Percentiles rank a stretch among this genome's conserved stretches.
phyloP scores from a whole-genome alignment of 2,113 vertebrate genomes.

The Setophaga coronata region DNA sequence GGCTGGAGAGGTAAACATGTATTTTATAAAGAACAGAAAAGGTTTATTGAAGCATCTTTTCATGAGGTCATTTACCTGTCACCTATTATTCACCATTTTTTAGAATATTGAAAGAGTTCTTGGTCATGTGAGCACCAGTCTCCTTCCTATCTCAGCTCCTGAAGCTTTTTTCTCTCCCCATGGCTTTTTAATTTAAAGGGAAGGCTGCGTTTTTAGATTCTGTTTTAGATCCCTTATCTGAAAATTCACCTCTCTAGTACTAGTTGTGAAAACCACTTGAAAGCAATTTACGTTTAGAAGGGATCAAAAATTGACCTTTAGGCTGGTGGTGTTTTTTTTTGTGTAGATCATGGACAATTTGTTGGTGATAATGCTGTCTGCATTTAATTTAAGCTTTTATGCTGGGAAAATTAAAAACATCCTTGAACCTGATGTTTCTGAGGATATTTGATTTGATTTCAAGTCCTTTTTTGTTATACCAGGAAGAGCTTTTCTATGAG shows the following conservation, averaged over 20 bases:
- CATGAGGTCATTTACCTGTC: conserved; percentile 40
- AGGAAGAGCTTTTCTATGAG: not conserved
- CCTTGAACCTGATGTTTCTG: not conserved
- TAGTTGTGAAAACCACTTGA: not conserved
- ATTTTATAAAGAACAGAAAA: conserved; percentile 36
- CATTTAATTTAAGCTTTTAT: not conserved
- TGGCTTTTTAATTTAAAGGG: not conserved
- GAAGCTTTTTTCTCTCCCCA: not conserved
- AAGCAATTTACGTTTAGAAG: not conserved
- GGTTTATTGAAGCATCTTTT: conserved; percentile 36
- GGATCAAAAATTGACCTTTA: not conserved
- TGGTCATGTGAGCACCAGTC: not conserved
- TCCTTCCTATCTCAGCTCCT: not conserved
- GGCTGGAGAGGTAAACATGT: conserved; percentile 31
- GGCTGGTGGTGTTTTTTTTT: not conserved
- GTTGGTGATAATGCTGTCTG: not conserved
- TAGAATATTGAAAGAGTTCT: not conserved
- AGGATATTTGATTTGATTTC: not conserved
- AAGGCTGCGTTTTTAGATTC: not conserved
- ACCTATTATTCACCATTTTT: conserved; percentile 4
- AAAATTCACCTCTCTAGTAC: not conserved
- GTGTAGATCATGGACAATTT: not conserved
- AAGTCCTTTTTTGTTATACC: not conserved
- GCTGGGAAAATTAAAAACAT: not conserved
- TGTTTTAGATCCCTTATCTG: not conserved